phyloP scores from a whole-genome alignment of 2,888 invertebrate species.

The Caenorhabditis sp. region DNA sequence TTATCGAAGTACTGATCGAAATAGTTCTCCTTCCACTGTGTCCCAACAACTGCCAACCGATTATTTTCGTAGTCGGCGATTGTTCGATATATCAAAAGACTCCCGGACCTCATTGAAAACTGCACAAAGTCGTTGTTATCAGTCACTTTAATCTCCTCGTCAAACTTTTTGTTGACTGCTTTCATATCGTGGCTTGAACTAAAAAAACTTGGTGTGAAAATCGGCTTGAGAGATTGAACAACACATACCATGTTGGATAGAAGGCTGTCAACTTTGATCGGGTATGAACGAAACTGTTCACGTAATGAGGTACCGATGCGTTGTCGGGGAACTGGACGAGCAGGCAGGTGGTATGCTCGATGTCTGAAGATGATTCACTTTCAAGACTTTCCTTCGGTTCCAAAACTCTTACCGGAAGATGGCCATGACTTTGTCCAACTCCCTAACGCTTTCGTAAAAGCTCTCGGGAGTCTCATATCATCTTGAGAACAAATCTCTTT shows the following conservation, averaged over 20 bases:
- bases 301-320: constrained; percentile 58
- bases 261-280: constrained; percentile 72
- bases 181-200: constrained; percentile 70
- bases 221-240: no score
- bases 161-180: constrained; percentile 67
- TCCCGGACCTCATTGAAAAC: constrained; percentile 50
- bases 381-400: neutral
- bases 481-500: constrained; percentile 55
- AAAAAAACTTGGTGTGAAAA: constrained; percentile 51
- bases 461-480: constrained; percentile 61
- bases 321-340: constrained; percentile 41
- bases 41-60: constrained; percentile 75
- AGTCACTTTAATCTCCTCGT: constrained; percentile 65
- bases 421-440: constrained; percentile 70
- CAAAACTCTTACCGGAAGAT: constrained; percentile 35
- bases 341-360: constrained; percentile 50
- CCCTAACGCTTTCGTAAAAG: constrained; percentile 56
- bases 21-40: constrained; percentile 74
- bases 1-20: constrained; percentile 72
- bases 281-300: constrained; percentile 76
- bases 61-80: constrained; percentile 63
- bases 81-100: constrained; percentile 61
- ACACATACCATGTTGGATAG: constrained; percentile 76
- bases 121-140: constrained; percentile 62
- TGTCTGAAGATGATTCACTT: constrained; percentile 18